phyloP scores from a whole-genome alignment of 2,113 vertebrate genomes.

The Isurus oxyrinchus region DNA sequence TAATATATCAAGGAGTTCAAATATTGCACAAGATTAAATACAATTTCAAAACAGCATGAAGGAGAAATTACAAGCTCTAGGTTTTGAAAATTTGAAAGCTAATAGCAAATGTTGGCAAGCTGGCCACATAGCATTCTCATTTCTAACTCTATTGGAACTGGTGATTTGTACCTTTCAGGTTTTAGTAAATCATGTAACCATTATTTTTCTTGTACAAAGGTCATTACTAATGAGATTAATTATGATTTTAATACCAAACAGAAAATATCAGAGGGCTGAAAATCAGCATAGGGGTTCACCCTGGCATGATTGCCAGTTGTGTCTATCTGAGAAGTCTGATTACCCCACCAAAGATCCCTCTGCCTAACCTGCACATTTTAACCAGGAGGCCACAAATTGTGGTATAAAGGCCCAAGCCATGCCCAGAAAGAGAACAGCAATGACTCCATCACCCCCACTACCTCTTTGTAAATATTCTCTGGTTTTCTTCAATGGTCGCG shows the following conservation, averaged over 20 bases:
- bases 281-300: neutral
- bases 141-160: neutral
- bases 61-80: neutral
- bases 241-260: neutral
- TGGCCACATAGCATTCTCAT: neutral
- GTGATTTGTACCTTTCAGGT: neutral
- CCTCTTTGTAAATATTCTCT: neutral
- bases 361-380: neutral
- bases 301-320: neutral
- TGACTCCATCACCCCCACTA: neutral
- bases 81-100: neutral
- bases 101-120: neutral
- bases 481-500: neutral
- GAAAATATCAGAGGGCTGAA: neutral
- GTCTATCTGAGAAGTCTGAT: neutral
- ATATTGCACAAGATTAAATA: conserved; percentile 6
- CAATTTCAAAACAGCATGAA: neutral
- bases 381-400: neutral
- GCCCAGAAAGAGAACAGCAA: too few relatives aligned
- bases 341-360: neutral
- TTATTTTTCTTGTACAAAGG: neutral
- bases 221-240: neutral
- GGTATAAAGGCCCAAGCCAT: too few relatives aligned
- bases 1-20: neutral
- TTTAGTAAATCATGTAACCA: neutral